Percentiles rank a stretch among this genome's conserved stretches.
Evolutionary conservation across 2,113 vertebrate genomes (phyloP).

Genomic region (Microcebus tavaratra): DNA sequence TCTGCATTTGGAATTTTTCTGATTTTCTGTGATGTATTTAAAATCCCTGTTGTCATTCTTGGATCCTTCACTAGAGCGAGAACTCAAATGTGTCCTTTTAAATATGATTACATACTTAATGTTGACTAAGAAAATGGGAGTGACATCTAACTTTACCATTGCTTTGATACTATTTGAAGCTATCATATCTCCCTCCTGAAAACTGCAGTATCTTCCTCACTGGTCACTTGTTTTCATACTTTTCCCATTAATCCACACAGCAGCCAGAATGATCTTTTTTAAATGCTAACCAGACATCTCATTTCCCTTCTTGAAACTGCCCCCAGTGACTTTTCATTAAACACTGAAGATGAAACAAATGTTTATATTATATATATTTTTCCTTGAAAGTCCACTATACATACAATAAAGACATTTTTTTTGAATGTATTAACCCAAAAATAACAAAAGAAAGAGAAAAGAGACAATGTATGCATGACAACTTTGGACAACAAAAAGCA

Average conservation of each 20-base stretch:
- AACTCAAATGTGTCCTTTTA: neutral
- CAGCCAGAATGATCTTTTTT: neutral
- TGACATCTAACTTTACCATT: neutral
- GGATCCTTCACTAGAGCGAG: neutral
- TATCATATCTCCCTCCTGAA: neutral
- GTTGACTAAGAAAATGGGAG: neutral
- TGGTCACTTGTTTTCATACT: neutral
- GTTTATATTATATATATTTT: neutral
- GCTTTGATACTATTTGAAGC: neutral
- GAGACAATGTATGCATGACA: neutral
- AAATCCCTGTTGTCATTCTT: neutral
- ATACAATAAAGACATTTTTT: neutral
- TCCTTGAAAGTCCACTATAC: neutral
- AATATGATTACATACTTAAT: neutral
- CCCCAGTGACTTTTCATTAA: neutral
- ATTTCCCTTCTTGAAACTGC: neutral
- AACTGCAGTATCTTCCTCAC: neutral
- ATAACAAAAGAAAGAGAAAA: neutral
- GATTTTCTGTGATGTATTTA: neutral
- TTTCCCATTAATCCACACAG: accelerated
- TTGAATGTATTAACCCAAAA: neutral
- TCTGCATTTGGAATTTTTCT: neutral
- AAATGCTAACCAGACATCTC: neutral
- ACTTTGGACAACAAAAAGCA: neutral
- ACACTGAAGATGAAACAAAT: neutral